phyloP scores from a whole-genome alignment of 2,797 vertebrate species.

The Thunnus albacares region DNA sequence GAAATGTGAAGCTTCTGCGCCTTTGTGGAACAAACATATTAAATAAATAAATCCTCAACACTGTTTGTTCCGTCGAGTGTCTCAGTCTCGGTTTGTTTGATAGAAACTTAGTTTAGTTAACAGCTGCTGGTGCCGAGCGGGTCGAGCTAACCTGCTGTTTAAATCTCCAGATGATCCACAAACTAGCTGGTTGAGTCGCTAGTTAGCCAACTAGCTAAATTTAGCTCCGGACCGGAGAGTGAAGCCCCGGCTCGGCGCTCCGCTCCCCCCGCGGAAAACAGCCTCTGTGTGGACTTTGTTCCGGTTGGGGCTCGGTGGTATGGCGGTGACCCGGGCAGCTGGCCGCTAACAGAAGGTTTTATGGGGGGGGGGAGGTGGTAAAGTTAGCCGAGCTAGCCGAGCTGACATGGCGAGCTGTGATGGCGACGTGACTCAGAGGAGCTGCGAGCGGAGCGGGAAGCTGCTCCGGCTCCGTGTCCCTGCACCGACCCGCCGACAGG shows the following conservation, averaged over 20 bases:
- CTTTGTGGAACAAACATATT: conserved; percentile 78
- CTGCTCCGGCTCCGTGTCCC: no score
- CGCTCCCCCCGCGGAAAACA: background rate
- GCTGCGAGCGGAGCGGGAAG: conserved; percentile 89
- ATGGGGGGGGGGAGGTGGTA: conserved; percentile 3
- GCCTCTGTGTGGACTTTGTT: background rate
- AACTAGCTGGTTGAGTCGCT: conserved; percentile 65
- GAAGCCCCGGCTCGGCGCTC: conserved; percentile 20
- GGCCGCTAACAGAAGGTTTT: conserved; percentile 5
- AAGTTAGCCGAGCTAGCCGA: conserved; percentile 75
- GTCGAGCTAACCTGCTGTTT: conserved; percentile 52
- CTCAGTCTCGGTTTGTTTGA: background rate
- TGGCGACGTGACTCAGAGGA: conserved; percentile 93
- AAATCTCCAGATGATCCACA: conserved; percentile 74
- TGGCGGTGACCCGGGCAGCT: background rate
- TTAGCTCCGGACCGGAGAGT: conserved; percentile 61
- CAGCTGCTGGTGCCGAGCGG: no score
- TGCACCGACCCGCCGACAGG: background rate
- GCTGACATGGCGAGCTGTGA: conserved; percentile 90
- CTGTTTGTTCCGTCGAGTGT: conserved; percentile 19
- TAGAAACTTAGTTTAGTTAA: conserved; percentile 28
- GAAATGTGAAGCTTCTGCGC: conserved; percentile 76
- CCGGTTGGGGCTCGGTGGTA: background rate
- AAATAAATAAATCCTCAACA: conserved; percentile 72
- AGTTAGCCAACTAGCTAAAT: conserved; percentile 73